Conservation (phyloP, 92 coral and sea anemone genomes). For the Umimayanthus chanpuru region DNA sequence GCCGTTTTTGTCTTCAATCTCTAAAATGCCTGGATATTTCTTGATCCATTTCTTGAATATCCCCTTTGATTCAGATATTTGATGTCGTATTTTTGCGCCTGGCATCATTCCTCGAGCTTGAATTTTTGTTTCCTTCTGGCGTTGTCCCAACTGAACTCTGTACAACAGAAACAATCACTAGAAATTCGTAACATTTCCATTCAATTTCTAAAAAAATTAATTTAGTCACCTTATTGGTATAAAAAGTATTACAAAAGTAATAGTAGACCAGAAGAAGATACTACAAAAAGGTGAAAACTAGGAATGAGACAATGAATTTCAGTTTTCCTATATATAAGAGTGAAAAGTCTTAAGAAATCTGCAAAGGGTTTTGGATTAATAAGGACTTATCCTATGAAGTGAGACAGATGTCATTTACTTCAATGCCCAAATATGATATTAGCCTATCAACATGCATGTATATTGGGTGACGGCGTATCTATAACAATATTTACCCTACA, state of each 20-base stretch:
- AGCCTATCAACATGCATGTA: too few relatives aligned
- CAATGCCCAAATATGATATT: neutral
- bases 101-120: neutral
- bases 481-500: neutral
- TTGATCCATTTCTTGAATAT: slow-evolving; percentile 1
- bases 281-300: neutral
- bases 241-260: too few relatives aligned
- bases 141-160: neutral
- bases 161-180: too few relatives aligned
- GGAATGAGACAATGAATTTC: too few relatives aligned
- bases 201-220: too few relatives aligned
- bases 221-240: too few relatives aligned
- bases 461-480: too few relatives aligned
- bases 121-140: neutral
- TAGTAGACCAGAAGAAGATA: neutral
- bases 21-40: neutral
- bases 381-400: too few relatives aligned
- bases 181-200: neutral
- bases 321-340: too few relatives aligned
- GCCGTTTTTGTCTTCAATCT: neutral
- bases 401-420: neutral
- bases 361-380: too few relatives aligned
- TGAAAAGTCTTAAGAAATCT: too few relatives aligned
- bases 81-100: neutral
- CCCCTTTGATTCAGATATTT: neutral